Base-by-base conservation (phyloP, 2,113 vertebrate genomes). In the Takifugu flavidus region DNA sequence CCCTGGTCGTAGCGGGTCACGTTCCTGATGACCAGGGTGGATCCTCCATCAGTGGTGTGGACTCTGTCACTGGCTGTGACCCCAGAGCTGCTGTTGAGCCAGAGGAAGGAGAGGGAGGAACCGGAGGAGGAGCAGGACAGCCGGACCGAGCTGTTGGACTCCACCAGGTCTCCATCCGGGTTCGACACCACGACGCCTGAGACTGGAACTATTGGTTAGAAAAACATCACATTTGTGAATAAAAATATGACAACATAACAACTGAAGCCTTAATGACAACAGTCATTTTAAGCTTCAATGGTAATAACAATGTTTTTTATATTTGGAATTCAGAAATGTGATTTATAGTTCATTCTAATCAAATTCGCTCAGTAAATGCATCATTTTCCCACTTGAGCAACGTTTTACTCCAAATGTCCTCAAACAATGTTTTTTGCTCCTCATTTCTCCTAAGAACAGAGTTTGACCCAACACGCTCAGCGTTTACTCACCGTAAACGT, bases 41-140 rank as follows among this genome's bases (percentile, higher is more conserved):
- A 34, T 65, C 47, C 53, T 44, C 69, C 79, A 59, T 73, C 65
- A 31, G 65, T 79, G 65, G 89, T 11, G 25, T 76, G 77, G 59
- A 87, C 76, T 74, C 81, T 59, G 12, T 66, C 76, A 27, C 76
- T 62, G 34, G 43, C 34, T 62, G 58, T 74, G 27, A 88, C 49
- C 72, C 75, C 68, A 70, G 80, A 81, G 76, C 75, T 85, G 59
- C 61, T 2, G 53, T 88, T 88, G 46, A 82, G 47, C 85, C 84
- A 87, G 25, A 27, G 51, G 68, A 78, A 86, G 25, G 75, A 68
- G 6, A 31, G 62, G 45, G 72, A 57, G 57, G 82, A 72, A 45
- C 85, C 87, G 49, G 59, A 73, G 15, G 75, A 78, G 59, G 75
- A 78, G 62, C 86, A 78, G 62, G 55, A 80, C 55, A 77, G 65